Percentiles rank a stretch among this genome's conserved stretches.
phyloP scores from a whole-genome alignment of 2,888 invertebrate genomes.

The Cataglyphis altisquamis region DNA sequence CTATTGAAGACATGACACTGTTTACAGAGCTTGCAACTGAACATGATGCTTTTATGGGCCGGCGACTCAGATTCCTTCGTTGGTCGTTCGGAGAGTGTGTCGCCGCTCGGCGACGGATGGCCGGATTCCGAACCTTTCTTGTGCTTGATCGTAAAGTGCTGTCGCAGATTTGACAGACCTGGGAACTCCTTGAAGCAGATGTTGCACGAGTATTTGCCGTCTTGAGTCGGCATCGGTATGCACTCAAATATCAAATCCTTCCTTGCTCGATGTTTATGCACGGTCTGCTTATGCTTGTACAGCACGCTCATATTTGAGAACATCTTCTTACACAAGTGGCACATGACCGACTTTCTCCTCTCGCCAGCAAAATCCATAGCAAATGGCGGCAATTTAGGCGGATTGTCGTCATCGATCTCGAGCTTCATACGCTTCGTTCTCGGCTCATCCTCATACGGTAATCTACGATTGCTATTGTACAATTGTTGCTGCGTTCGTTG shows the following conservation, averaged over 20 bases:
- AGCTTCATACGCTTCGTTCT: conserved; percentile 56
- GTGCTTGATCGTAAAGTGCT: conserved; percentile 88
- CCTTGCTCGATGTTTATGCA: conserved; percentile 86
- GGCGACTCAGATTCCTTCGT: conserved; percentile 87
- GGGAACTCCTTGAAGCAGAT: conserved; percentile 88
- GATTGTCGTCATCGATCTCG: conserved; percentile 45
- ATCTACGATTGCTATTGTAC: conserved; percentile 23
- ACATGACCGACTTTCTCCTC: conserved; percentile 86
- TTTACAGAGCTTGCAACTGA: conserved; percentile 88
- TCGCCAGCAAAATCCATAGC: conserved; percentile 36
- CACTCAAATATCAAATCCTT: conserved; percentile 70
- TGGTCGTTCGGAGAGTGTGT: conserved; percentile 86
- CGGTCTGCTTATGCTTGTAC: conserved; percentile 88
- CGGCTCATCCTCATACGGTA: conserved; percentile 51
- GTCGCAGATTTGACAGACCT: conserved; percentile 87
- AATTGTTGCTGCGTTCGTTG: conserved; percentile 10
- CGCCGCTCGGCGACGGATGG: conserved; percentile 74
- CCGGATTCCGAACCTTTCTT: conserved; percentile 79
- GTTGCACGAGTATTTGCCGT: conserved; percentile 87
- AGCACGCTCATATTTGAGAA: conserved; percentile 89
- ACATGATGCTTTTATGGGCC: conserved; percentile 88
- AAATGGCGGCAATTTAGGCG: conserved; percentile 11
- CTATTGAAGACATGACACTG: conserved; percentile 87
- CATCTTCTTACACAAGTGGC: conserved; percentile 89
- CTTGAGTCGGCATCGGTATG: conserved; percentile 82